Evolutionary conservation across 2,113 vertebrate genomes (phyloP), one percentile per base, ranked within the genome.

Genomic region (Aleadryas rufinucha): DNA sequence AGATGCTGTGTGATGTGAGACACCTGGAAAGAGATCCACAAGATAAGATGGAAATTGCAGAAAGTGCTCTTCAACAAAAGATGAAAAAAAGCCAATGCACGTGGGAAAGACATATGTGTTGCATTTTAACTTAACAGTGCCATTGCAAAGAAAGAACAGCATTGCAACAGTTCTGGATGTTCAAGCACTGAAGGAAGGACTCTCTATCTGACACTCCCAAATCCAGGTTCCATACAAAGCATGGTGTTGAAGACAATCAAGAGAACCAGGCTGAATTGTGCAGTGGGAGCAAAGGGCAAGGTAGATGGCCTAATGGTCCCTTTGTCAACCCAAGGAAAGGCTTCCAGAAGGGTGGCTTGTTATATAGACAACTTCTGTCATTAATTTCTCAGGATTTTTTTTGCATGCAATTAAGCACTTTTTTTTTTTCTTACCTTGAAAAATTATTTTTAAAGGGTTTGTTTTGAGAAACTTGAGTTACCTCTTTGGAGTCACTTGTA

Each of bases 401-500:
- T 81, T 45, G 6, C 77, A 37, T 23, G 30, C 3, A 0, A n/a
- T 74, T 85, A 31, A 31, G 53, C 66, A 56, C 5, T 4, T 66
- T 45, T 57, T 87, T 39, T 39, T 74, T 64, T 82, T 56, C 70
- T 59, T 87, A 84, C 33, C 52, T 89, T 57, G 24, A 89, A 59
- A 89, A 94, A 31, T 54, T 11, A 60, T 66, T 81, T 95, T 89
- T 56, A 64, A 89, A 49, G 19, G 20, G 14, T 53, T 93, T 95
- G 49, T 89, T 94, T 94, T 64, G 80, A 95, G 60, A 95, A 95
- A 87, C 41, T 69, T 0, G 0, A 78, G 44, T 89, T 60, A 49
- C 31, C 44, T 68, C 93, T 79, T 89, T 75, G 77, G 89, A 95
- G 45, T 71, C 37, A 56, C 45, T 95, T 4, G 8, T 95, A 92